A percentile compares a stretch with the other conserved stretches of the same genome.
Evolutionary conservation across 2,797 vertebrate species (phyloP).

Genomic region (Clamator glandarius): DNA sequence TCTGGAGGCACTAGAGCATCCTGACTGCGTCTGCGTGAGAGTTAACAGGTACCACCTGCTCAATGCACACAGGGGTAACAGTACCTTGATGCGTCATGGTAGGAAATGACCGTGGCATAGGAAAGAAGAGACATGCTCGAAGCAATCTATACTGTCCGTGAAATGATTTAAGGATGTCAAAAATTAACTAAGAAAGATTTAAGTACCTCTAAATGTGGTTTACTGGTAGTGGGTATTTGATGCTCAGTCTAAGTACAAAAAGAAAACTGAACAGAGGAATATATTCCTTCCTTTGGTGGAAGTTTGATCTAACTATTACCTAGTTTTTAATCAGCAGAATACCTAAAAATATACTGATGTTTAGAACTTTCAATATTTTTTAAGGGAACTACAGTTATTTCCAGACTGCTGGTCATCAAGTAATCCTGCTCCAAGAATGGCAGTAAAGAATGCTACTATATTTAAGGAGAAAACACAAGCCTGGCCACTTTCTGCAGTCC

Average conservation of each 20-base stretch:
- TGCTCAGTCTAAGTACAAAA: not conserved
- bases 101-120: not conserved
- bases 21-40: not conserved
- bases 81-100: not conserved
- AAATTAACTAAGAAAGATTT: not conserved
- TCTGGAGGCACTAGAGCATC: not conserved
- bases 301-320: not conserved
- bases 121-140: not conserved
- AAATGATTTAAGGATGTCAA: not conserved
- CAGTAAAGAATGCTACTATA: not conserved
- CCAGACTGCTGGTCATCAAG: not conserved
- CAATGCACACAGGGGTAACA: not conserved
- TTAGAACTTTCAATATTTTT: not conserved
- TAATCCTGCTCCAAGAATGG: not conserved
- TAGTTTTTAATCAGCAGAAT: not conserved
- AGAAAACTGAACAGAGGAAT: not conserved
- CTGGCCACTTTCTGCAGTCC: not conserved
- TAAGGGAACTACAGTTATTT: not conserved
- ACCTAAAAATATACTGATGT: not conserved
- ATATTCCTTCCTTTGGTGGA: not conserved
- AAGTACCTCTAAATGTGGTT: not conserved
- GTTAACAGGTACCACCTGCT: not conserved
- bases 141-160: not conserved
- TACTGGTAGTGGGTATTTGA: not conserved
- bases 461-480: slow-evolving; percentile 10